Conservation (phyloP, 1,140 invertebrate species). For the Temnothorax nylanderi region DNA sequence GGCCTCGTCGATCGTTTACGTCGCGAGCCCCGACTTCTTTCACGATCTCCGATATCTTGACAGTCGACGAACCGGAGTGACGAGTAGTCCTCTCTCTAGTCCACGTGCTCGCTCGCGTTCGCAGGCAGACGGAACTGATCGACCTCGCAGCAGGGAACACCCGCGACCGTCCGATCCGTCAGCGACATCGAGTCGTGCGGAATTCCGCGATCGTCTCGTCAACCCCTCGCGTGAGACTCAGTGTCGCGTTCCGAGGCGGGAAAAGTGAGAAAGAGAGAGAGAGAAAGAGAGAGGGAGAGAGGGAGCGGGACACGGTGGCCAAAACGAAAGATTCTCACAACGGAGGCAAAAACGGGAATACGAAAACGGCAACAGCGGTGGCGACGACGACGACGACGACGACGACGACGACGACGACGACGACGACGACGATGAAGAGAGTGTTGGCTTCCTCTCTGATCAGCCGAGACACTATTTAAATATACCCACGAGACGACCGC, state of each 20-base stretch:
- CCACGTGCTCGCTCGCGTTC: constrained; percentile 33
- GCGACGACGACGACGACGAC: constrained; percentile 20
- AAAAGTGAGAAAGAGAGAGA: constrained; percentile 37
- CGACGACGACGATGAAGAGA: constrained; percentile 57
- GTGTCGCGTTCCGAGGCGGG: constrained; percentile 72
- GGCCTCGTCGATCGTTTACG: constrained; percentile 14
- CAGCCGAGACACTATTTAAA: constrained; percentile 74
- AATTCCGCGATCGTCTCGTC: constrained; percentile 57
- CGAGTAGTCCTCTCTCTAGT: constrained; percentile 14
- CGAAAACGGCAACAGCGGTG: background rate
- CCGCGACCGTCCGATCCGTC: constrained; percentile 17
- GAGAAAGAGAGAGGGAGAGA: constrained; percentile 19
- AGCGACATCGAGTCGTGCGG: constrained; percentile 34
- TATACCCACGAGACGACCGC: constrained; percentile 65
- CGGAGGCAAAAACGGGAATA: constrained; percentile 6
- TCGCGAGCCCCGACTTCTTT: background rate
- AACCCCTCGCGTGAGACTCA: constrained; percentile 43
- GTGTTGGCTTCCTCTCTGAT: constrained; percentile 71
- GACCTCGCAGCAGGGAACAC: constrained; percentile 20
- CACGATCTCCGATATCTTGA: background rate
- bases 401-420: constrained; percentile 41
- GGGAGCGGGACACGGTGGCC: background rate
- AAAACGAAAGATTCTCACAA: background rate
- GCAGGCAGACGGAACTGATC: background rate
- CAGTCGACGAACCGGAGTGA: background rate